Conservation (phyloP, 2,888 invertebrate genomes). For the Caenorhabditis zanzibari region DNA sequence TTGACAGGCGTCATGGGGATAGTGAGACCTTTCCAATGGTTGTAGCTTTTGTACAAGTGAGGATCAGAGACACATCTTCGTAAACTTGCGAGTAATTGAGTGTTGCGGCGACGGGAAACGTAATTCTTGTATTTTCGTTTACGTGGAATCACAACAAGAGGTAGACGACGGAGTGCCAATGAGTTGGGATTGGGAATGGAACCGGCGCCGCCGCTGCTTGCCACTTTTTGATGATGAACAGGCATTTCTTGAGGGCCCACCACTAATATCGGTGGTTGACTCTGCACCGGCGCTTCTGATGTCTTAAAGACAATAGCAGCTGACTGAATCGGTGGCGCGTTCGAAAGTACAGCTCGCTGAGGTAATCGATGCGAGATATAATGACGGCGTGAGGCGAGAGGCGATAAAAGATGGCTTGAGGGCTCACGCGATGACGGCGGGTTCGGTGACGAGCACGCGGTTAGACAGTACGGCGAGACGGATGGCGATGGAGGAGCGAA, state of each 20-base stretch:
- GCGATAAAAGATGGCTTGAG: slow-evolving; percentile 54
- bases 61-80: slow-evolving; percentile 81
- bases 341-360: slow-evolving; percentile 74
- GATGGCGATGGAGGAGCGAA: slow-evolving; percentile 40
- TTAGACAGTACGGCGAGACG: slow-evolving; percentile 56
- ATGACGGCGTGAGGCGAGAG: slow-evolving; percentile 66
- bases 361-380: slow-evolving; percentile 79
- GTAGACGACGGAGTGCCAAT: slow-evolving; percentile 76
- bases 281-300: slow-evolving; percentile 21
- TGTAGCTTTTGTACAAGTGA: slow-evolving; percentile 79
- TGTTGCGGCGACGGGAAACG: slow-evolving; percentile 80
- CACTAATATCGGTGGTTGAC: slow-evolving; percentile 26
- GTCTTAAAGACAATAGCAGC: slow-evolving; percentile 69
- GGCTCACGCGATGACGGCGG: slow-evolving; percentile 50
- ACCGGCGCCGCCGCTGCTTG: not conserved
- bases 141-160: slow-evolving; percentile 82
- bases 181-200: slow-evolving; percentile 37
- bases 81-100: slow-evolving; percentile 76
- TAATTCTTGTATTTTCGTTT: slow-evolving; percentile 83
- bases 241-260: slow-evolving; percentile 46
- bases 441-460: slow-evolving; percentile 54
- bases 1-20: slow-evolving; percentile 68
- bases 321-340: slow-evolving; percentile 71
- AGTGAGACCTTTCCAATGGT: slow-evolving; percentile 78
- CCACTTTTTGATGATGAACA: slow-evolving; percentile 44